These are phyloP conservation scores for Trochalopteron elliotii DNA, from an alignment of 2,113 vertebrate genomes.

Conservation along the genomic window DNA sequence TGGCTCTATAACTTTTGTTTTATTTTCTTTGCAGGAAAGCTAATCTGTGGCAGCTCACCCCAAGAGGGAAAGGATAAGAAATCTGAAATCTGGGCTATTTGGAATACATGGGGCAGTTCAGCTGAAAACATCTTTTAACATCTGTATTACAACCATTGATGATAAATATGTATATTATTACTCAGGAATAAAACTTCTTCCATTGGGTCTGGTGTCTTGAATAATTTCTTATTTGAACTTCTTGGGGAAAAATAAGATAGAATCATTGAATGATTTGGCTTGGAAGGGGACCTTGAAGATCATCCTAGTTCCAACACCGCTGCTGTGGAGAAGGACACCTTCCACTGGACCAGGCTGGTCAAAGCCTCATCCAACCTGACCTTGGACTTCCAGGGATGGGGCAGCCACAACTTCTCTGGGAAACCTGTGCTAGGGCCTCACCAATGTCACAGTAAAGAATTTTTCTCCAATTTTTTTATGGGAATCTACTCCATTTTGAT, in stretches of 20 bases:
- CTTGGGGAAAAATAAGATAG: background rate
- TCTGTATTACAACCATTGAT: background rate
- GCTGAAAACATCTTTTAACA: background rate
- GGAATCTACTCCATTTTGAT: background rate
- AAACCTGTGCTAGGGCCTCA: accelerated
- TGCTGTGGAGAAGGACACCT: background rate
- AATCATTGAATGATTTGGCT: background rate
- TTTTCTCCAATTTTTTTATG: background rate
- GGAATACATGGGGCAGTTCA: background rate
- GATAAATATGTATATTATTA: background rate
- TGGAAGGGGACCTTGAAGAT: background rate
- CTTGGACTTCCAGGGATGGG: background rate
- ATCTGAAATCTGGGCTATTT: background rate
- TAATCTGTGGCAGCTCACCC: background rate
- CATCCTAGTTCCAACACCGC: background rate
- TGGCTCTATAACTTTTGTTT: background rate
- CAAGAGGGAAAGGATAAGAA: background rate
- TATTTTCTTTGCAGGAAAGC: background rate
- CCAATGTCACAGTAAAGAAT: accelerated
- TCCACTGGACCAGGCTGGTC: background rate
- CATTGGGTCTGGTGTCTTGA: accelerated
- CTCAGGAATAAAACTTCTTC: background rate
- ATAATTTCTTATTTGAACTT: background rate
- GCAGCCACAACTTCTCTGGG: background rate
- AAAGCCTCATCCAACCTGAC: accelerated